Percentiles rank a stretch among this genome's conserved stretches.
Evolutionary conservation across 2,113 vertebrate genomes (phyloP).

Genomic region (Rattus norvegicus): GRCr8 NC_086019.1:91145001-91145500

Average conservation of each 20-base stretch:
- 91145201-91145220: not conserved
- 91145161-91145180: not conserved
- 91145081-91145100: not conserved
- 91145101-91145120: not conserved
- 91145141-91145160: rapidly evolving
- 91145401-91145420: too few relatives aligned
- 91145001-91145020: not conserved
- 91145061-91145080: not conserved
- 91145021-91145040: not conserved
- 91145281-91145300: not conserved
- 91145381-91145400: too few relatives aligned
- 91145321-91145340: not conserved
- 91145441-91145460: too few relatives aligned
- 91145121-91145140: not conserved
- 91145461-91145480: not conserved
- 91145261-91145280: not conserved
- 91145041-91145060: rapidly evolving
- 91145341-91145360: not conserved
- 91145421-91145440: not conserved
- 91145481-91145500: not conserved
- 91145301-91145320: not conserved
- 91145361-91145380: not conserved
- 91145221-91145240: not conserved
- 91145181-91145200: not conserved
- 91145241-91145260: not conserved